Conservation (phyloP, 2,888 invertebrate genomes). For the Phragmatobia fuliginosa region DNA sequence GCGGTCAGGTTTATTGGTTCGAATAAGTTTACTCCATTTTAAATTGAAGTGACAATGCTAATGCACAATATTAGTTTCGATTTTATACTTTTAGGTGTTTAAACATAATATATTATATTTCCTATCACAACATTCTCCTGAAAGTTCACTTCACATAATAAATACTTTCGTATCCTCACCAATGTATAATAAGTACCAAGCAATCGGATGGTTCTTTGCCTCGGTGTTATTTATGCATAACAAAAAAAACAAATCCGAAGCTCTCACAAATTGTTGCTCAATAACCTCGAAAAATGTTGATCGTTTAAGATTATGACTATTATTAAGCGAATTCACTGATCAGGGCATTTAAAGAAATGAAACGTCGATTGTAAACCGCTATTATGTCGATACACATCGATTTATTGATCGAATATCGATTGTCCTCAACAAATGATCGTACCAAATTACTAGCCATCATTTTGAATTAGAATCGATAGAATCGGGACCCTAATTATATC, state of each 20-base stretch:
- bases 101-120: neutral
- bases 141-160: neutral
- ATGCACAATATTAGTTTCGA: neutral
- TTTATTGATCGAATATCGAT: conserved; percentile 86
- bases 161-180: neutral
- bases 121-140: neutral
- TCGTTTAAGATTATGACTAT: conserved; percentile 83
- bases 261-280: conserved; percentile 59
- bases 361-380: conserved; percentile 81
- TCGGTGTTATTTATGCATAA: conserved; percentile 26
- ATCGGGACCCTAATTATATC: conserved; percentile 85
- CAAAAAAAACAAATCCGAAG: conserved; percentile 47
- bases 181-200: conserved; percentile 4
- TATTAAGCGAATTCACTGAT: conserved; percentile 83
- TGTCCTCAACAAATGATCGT: conserved; percentile 85
- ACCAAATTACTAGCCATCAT: conserved; percentile 85
- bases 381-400: conserved; percentile 85
- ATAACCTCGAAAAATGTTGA: conserved; percentile 71
- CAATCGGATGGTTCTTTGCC: conserved; percentile 11
- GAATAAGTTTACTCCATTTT: conserved; percentile 16
- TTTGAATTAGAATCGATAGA: conserved; percentile 86
- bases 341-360: conserved; percentile 86
- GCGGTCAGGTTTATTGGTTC: conserved; percentile 41
- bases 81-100: neutral
- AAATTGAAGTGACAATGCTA: neutral